Evolutionary conservation across 2,113 vertebrate genomes (phyloP), one percentile per base, ranked within the genome.

Genomic region (Thamnophis sirtalis): DNA sequence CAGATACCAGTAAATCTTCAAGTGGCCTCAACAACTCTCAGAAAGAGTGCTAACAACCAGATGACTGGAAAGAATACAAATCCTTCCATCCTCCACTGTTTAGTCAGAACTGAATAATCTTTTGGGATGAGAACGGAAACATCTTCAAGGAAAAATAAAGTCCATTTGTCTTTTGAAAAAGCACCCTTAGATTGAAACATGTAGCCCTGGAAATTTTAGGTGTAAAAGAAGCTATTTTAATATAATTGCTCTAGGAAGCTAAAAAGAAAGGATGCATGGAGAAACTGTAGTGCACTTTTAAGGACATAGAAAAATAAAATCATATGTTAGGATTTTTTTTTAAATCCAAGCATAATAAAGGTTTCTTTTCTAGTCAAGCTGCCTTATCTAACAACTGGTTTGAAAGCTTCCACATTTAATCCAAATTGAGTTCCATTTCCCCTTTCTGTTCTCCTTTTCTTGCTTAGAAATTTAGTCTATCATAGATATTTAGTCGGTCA

Each of bases 141-240:
- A 10, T 28, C 58, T 63, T 63, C 58, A 63, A 63, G 58, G 58
- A 28, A 63, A 63, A 63, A 63, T 28, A 63, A 63, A 63, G 58
- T 63, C 58, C 26, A 11, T 9, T 28, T 63, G 26, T 9, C 58
- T 63, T 28, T 63, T 63, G 58, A 63, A 63, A 63, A 63, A 63
- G 26, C 26, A 63, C 24, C 9, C 26, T 63, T 63, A 28, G 26
- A 63, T 94, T 96, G 94, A 96, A 97, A 97, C 95, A 91, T 93
- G 94, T 93, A 97, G 95, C 95, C 95, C 90, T 94, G 95, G 97
- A 96, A 96, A 92, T 93, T 97, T 97, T 98, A 96, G 95, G 95
- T 96, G 97, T 93, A 95, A 92, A 96, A 97, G 97, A 97, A 97
- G 96, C 96, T 98, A 98, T 98, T 98, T 98, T 91, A 92, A 91